A percentile compares a stretch with the other conserved stretches of the same genome.
These are phyloP conservation scores for Hassar affinis DNA, from an alignment of 2,113 vertebrate species.

Conservation along the genomic window DNA sequence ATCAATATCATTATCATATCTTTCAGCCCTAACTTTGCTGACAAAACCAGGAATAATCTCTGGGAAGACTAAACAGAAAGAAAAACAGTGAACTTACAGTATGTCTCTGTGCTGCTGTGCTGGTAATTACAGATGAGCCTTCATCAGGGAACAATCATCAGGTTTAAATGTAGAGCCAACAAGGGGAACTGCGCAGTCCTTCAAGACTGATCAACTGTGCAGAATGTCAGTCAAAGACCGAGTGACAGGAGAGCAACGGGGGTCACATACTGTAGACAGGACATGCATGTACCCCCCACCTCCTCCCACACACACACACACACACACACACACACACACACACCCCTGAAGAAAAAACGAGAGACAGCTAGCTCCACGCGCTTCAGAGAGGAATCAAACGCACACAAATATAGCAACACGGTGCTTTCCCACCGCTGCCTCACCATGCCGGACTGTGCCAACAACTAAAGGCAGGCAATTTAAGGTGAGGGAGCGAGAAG, in stretches of 20 bases:
- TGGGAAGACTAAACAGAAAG: neutral
- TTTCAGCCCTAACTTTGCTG: neutral
- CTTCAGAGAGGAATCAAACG: conserved; percentile 38
- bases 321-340: neutral
- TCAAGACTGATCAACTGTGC: conserved; percentile 1
- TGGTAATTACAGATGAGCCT: conserved; percentile 8
- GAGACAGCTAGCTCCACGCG: conserved; percentile 5
- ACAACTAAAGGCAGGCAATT: neutral
- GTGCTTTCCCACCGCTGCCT: conserved; percentile 49
- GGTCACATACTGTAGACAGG: conserved; percentile 13
- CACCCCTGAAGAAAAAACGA: conserved; percentile 34
- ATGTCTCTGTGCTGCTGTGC: neutral
- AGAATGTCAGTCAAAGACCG: conserved; percentile 39
- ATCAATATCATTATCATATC: neutral
- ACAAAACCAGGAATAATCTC: neutral
- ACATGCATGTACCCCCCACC: neutral
- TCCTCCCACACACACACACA: neutral
- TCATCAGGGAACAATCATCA: conserved; percentile 9
- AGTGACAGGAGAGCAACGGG: conserved; percentile 37
- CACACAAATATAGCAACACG: conserved; percentile 50
- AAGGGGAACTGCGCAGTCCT: neutral
- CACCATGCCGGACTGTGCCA: conserved; percentile 30
- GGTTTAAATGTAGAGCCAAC: neutral
- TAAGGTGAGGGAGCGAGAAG: conserved; percentile 12
- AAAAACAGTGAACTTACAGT: conserved; percentile 25